A percentile compares a stretch with the other conserved stretches of the same genome.
phyloP scores from a whole-genome alignment of 2,888 invertebrate genomes.

The Conops quadrifasciatus region DNA sequence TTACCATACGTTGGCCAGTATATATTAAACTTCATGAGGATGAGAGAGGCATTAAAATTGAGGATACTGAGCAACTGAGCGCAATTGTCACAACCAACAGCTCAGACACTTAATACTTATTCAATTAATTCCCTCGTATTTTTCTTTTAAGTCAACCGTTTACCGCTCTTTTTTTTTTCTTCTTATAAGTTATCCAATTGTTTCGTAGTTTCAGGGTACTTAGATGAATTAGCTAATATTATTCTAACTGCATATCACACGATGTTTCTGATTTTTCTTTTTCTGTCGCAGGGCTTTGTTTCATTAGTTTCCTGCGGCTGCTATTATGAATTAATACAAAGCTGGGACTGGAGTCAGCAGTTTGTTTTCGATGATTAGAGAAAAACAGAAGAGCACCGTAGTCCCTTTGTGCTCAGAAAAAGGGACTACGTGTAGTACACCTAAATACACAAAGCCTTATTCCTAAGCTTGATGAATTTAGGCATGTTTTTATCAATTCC shows the following conservation, averaged over 20 bases:
- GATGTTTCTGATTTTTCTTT: not conserved
- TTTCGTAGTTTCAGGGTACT: not conserved
- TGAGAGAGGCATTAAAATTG: no score
- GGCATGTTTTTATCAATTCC: not conserved
- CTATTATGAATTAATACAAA: not conserved
- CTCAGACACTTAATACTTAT: no score
- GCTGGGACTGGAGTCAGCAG: not conserved
- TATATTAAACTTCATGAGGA: no score
- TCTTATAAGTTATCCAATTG: not conserved
- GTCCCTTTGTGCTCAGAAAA: not conserved
- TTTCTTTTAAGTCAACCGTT: no score
- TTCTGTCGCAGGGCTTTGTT: not conserved
- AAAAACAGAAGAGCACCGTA: no score
- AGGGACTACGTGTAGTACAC: not conserved
- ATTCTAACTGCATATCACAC: not conserved
- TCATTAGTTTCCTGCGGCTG: not conserved
- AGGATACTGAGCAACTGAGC: no score
- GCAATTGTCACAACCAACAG: no score
- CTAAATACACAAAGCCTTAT: conserved; percentile 1
- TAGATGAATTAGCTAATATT: not conserved
- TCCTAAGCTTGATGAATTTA: conserved; percentile 13
- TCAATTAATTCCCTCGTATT: no score
- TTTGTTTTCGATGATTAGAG: no score
- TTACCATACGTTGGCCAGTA: no score
- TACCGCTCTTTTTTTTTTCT: no score